These are phyloP conservation scores for Kryptopterus vitreolus DNA, from an alignment of 2,797 vertebrate genomes.

Conservation along the genomic window DNA sequence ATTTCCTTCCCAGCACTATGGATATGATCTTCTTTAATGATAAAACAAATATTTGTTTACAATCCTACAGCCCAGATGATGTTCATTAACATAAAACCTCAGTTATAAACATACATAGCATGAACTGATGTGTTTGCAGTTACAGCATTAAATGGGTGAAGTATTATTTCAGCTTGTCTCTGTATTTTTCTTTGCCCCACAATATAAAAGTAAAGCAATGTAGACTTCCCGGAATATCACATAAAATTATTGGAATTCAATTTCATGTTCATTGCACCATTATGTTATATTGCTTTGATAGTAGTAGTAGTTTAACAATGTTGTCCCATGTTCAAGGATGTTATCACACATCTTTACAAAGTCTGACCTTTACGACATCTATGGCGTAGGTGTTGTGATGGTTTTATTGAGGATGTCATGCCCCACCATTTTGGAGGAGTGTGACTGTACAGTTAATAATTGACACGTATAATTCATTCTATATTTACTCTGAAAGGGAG, in stretches of 20 bases:
- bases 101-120: not conserved
- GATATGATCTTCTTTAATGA: too few relatives aligned
- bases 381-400: not conserved
- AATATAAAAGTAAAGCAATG: not conserved
- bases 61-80: not conserved
- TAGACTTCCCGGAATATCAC: not conserved
- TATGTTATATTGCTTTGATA: not conserved
- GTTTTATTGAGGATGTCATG: conserved; percentile 28
- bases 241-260: not conserved
- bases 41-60: not conserved
- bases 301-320: not conserved
- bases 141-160: not conserved
- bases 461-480: conserved; percentile 29
- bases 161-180: not conserved
- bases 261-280: not conserved
- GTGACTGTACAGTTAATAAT: conserved; percentile 37
- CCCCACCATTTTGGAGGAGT: conserved; percentile 16
- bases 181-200: not conserved
- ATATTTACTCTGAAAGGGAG: conserved; percentile 23
- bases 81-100: not conserved
- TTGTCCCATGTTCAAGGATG: not conserved
- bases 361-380: not conserved
- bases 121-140: not conserved
- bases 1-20: conserved; percentile 1
- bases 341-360: not conserved